These are phyloP conservation scores for Loripinus fragilis DNA, from an alignment of 2,888 invertebrate genomes.

Conservation along the genomic window DNA sequence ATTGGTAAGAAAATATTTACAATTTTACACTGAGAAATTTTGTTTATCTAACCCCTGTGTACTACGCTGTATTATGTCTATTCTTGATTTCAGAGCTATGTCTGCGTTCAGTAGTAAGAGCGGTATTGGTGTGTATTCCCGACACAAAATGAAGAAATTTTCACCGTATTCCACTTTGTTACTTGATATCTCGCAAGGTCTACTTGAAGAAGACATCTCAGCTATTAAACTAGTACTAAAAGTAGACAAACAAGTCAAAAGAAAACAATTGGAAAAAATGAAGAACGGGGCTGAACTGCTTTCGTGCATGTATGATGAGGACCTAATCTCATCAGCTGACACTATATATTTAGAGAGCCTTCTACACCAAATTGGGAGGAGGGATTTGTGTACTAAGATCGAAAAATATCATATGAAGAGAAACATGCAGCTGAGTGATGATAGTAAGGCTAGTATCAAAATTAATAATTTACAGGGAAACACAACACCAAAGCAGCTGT, in stretches of 20 bases:
- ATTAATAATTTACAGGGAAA: background rate
- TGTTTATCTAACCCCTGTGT: too few relatives aligned
- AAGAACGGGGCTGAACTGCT: constrained; percentile 37
- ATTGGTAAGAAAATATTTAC: too few relatives aligned
- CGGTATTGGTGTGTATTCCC: constrained; percentile 8
- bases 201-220: constrained; percentile 22
- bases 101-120: background rate
- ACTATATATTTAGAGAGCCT: constrained; percentile 33
- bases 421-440: background rate
- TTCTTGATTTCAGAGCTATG: too few relatives aligned
- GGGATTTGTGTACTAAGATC: constrained; percentile 22
- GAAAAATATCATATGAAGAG: constrained; percentile 20
- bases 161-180: constrained; percentile 33
- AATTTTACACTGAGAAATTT: too few relatives aligned
- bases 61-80: too few relatives aligned
- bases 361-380: constrained; percentile 17
- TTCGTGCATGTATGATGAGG: background rate
- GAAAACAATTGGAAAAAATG: background rate
- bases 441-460: background rate
- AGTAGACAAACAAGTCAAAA: constrained; percentile 24
- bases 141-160: constrained; percentile 8
- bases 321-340: background rate
- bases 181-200: constrained; percentile 18
- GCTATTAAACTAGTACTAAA: constrained; percentile 21
- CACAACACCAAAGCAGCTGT: background rate